Evolutionary conservation across 1,140 invertebrate species (phyloP), one percentile per base, ranked within the genome.

Genomic region (Chelonus insularis): DNA sequence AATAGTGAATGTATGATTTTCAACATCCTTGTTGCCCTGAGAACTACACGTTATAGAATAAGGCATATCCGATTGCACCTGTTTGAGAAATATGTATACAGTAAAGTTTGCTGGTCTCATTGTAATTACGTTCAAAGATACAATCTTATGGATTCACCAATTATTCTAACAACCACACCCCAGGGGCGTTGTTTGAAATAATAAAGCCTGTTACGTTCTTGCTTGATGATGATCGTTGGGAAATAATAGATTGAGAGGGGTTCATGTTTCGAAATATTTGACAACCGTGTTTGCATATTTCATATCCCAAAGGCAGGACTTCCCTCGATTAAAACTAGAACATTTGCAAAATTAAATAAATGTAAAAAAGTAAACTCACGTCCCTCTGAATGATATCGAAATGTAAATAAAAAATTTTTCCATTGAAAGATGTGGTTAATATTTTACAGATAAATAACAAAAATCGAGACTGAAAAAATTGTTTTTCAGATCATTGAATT

Each of bases 71-170:
- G 52, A 55, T 55, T 39, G 32, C 52, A 55, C 18, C 36, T 21
- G 25, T 29, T 48, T 23, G 18, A 48, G 45, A 48, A 14, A 18
- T 20, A 12, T 48, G 7, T 7, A 45, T 23, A n/a, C 29, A 37
- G 20, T 18, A 36, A 29, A 34, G 16, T 16, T 29, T 18, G 34
- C 52, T 9, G 36, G 34, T 16, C 16, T 39, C 18, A 18, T 25
- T 52, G 36, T 50, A 60, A 60, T 60, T 60, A 60, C 29, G 37
- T 12, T 34, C 21, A 18, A 23, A 60, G 57, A 60, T 60, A 60
- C 47, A 59, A 59, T 59, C 57, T 59, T 50, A 50, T 41, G n/a
- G 32, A 25, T 16, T 60, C 50, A 47, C 36, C 57, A 51, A 60
- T 60, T 60, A 60, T 52, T 60, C 36, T 7, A 50, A 60, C 29